Percentiles rank a stretch among this genome's conserved stretches.
phyloP scores from a whole-genome alignment of 2,797 vertebrate species.

The Alosa sapidissima region DNA sequence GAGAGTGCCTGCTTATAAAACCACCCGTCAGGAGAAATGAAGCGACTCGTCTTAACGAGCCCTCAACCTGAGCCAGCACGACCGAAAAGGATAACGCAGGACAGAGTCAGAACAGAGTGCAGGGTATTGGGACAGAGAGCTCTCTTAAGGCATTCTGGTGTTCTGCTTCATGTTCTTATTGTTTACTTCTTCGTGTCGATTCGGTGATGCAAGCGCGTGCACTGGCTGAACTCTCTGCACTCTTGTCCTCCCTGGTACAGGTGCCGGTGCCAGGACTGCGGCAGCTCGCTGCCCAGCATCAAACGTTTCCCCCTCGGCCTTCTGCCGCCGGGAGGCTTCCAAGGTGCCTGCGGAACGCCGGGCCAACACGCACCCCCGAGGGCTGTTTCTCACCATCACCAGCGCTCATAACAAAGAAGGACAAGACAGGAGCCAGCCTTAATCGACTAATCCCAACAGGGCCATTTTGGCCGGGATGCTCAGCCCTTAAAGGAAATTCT shows the following conservation, averaged over 20 bases:
- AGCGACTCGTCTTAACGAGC: conserved; percentile 12
- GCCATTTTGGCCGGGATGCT: neutral
- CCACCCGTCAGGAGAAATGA: conserved; percentile 14
- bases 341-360: neutral
- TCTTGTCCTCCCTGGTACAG: neutral
- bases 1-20: neutral
- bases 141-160: neutral
- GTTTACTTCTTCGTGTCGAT: neutral
- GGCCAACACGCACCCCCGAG: neutral
- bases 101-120: neutral
- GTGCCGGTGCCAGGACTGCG: neutral
- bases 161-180: neutral
- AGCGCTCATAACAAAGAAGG: neutral
- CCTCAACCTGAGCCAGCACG: neutral
- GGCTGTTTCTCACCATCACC: neutral
- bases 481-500: neutral
- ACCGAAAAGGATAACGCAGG: neutral
- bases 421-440: neutral
- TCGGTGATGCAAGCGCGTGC: neutral
- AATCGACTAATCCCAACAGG: neutral
- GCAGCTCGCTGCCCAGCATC: conserved; percentile 1
- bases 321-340: neutral
- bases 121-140: neutral
- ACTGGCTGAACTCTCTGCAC: neutral
- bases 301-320: neutral